phyloP scores from a whole-genome alignment of 1,140 invertebrate genomes.

The Drosophila repletoides region DNA sequence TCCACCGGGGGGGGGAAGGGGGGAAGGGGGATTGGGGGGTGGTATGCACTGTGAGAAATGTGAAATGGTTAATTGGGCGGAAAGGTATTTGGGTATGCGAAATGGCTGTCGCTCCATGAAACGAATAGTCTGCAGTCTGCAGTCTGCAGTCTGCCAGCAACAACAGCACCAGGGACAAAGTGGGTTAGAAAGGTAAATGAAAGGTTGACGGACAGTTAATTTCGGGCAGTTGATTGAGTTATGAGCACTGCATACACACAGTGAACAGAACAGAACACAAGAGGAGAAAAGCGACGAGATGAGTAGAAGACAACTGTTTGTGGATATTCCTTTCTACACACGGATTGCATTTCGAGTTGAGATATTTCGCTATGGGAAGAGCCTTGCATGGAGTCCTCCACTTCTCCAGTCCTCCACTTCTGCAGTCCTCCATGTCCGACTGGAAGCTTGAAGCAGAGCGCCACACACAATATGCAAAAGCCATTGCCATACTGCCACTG shows the following conservation, averaged over 20 bases:
- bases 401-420: no score
- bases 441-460: no score
- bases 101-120: conserved; percentile 28
- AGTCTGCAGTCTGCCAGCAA: conserved; percentile 2
- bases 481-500: no score
- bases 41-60: conserved; percentile 64
- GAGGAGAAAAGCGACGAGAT: not conserved
- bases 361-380: no score
- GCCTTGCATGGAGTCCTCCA: no score
- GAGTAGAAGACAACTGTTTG: conserved; percentile 6
- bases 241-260: conserved; percentile 39
- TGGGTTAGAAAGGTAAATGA: conserved; percentile 50
- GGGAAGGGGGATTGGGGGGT: not conserved
- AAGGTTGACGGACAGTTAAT: conserved; percentile 52
- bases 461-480: no score
- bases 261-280: not conserved
- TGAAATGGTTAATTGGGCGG: conserved; percentile 66
- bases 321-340: conserved; percentile 15
- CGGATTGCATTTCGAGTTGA: not conserved
- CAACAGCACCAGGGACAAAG: conserved; percentile 16
- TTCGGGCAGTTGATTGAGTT: conserved; percentile 51
- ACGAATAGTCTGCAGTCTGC: conserved; percentile 28
- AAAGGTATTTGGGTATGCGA: conserved; percentile 54
- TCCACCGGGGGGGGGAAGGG: not conserved
- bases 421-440: no score